A percentile compares a stretch with the other conserved stretches of the same genome.
Conservation (phyloP, 2,113 vertebrate species). For the Phyllostomus hastatus region DNA sequence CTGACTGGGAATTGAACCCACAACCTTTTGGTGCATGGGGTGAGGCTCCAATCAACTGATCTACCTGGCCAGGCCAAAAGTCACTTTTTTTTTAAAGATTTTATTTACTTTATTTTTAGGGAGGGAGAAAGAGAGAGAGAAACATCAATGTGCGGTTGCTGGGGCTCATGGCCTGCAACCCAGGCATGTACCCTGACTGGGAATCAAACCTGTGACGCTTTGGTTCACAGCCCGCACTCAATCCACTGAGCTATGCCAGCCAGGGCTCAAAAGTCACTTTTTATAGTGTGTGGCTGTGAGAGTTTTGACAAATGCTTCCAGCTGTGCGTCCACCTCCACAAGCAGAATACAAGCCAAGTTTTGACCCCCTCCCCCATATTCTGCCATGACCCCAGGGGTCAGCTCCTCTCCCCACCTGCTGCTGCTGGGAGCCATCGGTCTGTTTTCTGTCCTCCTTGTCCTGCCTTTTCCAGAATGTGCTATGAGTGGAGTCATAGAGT, state of each 20-base stretch:
- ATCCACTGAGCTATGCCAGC: too few relatives aligned
- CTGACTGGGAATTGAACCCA: too few relatives aligned
- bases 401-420: too few relatives aligned
- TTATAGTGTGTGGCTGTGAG: accelerated
- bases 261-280: neutral
- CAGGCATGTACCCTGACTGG: too few relatives aligned
- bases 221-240: too few relatives aligned
- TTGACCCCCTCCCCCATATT: accelerated
- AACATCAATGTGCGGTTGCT: too few relatives aligned
- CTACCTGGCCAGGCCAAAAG: neutral
- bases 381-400: accelerated
- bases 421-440: neutral
- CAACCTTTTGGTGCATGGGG: too few relatives aligned
- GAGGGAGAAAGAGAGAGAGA: too few relatives aligned
- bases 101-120: too few relatives aligned
- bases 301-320: neutral
- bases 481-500: accelerated
- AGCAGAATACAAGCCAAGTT: accelerated
- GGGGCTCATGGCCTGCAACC: too few relatives aligned
- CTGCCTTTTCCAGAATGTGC: neutral
- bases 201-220: too few relatives aligned
- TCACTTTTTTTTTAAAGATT: neutral
- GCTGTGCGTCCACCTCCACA: accelerated
- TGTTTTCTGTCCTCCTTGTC: neutral
- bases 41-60: too few relatives aligned